Base-by-base conservation (phyloP, 2,113 vertebrate species). In the Polypterus senegalus region DNA sequence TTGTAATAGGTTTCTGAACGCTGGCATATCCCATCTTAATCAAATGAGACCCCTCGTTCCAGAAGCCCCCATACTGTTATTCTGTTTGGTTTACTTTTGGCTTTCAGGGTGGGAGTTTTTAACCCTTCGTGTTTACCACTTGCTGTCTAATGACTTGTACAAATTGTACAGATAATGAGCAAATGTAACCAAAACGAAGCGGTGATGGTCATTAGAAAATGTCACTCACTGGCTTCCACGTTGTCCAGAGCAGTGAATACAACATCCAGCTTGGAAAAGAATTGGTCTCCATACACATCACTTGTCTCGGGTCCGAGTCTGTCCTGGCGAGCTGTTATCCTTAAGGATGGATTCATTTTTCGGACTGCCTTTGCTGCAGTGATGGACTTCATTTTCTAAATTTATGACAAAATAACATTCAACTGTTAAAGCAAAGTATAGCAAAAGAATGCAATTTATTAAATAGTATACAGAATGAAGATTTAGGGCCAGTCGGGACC, bases 191-290 rank as follows among this genome's bases (percentile, higher is more conserved):
- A 27, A 9, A 11, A 60, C 2, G 27, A 27, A 27, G 27, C 27
- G 27, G 27, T 27, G 27, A 27, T 27, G 27, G 27, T 27, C 27
- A 27, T 27, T 27, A 27, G 27, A 49, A 49, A 47, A 4, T 9
- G 52, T 6, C 56, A 64, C 92, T 91, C 71, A 97, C 91, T 83
- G 47, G 89, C 88, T 61, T 91, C 74, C 47, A 92, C 73, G 0
- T 81, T 96, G 67, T 96, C 94, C 55, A 97, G 69, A 1, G 93
- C 93, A 0, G 86, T 89, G 51, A 71, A 76, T 5, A 92, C 88
- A 0, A 88, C 88, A 2, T 91, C 67, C 9, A 96, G 73, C 1
- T 0, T 3, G 7, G 3, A 73, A 78, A 90, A 96, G 74, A 93
- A 94, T 47, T 63, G 9, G 6, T 86, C 74, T 1, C 75, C 70